A percentile compares a stretch with the other conserved stretches of the same genome.
These are phyloP conservation scores for Liasis olivaceus DNA, from an alignment of 2,797 vertebrate genomes.

Conservation along the genomic window DNA sequence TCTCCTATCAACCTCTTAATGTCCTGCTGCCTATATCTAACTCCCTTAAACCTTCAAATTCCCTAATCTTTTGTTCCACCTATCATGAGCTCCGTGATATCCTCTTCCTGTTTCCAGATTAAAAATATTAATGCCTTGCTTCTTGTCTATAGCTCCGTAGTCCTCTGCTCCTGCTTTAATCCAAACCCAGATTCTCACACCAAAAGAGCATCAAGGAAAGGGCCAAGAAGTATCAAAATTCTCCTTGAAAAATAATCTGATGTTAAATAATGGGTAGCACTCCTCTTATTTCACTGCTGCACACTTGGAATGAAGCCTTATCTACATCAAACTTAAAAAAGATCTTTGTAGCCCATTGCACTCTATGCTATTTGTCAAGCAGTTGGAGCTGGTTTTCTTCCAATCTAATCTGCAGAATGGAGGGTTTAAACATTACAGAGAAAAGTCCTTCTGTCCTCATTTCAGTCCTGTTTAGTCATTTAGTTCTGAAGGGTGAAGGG, in stretches of 20 bases:
- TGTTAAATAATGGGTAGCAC: neutral
- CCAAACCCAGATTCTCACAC: too few species aligned
- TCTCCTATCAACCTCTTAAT: too few species aligned
- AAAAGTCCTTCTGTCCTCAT: neutral
- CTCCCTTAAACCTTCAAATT: too few species aligned
- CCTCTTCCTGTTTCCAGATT: too few species aligned
- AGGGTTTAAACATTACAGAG: neutral
- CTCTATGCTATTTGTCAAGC: neutral
- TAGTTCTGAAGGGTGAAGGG: neutral
- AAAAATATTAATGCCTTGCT: too few species aligned
- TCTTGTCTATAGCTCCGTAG: too few species aligned
- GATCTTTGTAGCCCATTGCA: neutral
- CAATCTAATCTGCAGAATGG: neutral
- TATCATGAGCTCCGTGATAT: too few species aligned
- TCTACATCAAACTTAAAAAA: neutral
- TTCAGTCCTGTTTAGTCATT: neutral
- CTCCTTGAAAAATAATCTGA: neutral
- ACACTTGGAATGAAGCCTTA: neutral
- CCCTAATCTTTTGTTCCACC: too few species aligned
- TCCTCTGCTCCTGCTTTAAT: too few species aligned
- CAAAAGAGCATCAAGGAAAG: too few species aligned
- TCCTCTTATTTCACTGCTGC: too few species aligned
- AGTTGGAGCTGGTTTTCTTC: neutral
- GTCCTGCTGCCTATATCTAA: too few species aligned
- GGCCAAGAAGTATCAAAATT: neutral